Evolutionary conservation across 2,797 vertebrate genomes (phyloP), one percentile per base, ranked within the genome.

Genomic region (Cynopterus sphinx): DNA sequence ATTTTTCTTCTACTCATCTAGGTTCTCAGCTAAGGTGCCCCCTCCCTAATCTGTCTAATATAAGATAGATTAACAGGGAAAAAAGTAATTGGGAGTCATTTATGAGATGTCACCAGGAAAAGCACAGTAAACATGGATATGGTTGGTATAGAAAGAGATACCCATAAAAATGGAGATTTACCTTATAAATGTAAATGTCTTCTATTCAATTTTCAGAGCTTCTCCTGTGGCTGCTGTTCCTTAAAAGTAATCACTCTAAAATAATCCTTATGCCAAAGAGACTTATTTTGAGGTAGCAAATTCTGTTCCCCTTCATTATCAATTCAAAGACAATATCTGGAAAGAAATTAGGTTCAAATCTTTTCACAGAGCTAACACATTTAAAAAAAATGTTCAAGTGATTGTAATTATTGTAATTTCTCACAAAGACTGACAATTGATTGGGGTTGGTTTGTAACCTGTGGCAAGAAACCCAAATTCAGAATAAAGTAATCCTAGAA

Each of bases 311-410:
- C 49, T 65, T 63, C 1, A 21, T 67, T 79, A 95, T 71, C 36
- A 68, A 55, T 28, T 87, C 33, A 78, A 70, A 41, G 67, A 43
- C 15, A 91, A 57, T 53, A 63, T 83, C 41, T 71, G 71, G 39
- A 61, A 96, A 91, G 21, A 96, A 74, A 61, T 86, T n/a, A 78
- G 28, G 49, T 86, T 88, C 51, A 55, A 71, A 84, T 36, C 13
- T 73, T 87, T 92, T 87, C 21, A 79, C 31, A 53, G 71, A 77
- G 53, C n/a, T 93, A 33, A 79, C 19, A 74, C 17, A 9, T 70
- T 22, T 55, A 55, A 36, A 24, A 9, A 55, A 36, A 24, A 9
- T 0, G 1, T 33, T 63, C 70, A 61, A 70, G 31, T 26, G 24
- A 89, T 51, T 17, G 3, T 85, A 85, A 33, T 33, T n/a, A 78